These are phyloP conservation scores for Drosophila virilis DNA, from an alignment of 1,140 invertebrate genomes.

Conservation along the genomic window DNA sequence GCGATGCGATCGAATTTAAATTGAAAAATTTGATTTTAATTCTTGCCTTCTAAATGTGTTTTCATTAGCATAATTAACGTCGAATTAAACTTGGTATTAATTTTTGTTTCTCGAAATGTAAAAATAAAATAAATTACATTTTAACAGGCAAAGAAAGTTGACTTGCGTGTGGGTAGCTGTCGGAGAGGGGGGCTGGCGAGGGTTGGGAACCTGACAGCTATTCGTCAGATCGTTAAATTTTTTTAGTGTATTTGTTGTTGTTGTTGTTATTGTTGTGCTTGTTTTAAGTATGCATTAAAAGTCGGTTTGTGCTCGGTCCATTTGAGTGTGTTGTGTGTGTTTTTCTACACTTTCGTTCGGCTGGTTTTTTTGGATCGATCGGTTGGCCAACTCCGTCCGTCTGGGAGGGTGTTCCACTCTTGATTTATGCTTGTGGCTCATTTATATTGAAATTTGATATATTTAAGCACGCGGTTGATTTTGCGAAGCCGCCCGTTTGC, in stretches of 20 bases:
- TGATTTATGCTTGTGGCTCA: constrained; percentile 77
- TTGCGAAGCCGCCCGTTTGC: constrained; percentile 67
- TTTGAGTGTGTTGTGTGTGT: constrained; percentile 51
- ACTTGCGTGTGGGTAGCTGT: not conserved
- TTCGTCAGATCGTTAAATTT: constrained; percentile 74
- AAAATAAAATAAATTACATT: constrained; percentile 74
- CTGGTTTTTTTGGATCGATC: constrained; percentile 35
- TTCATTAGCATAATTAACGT: constrained; percentile 82
- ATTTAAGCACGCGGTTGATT: constrained; percentile 75
- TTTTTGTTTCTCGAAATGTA: constrained; percentile 46
- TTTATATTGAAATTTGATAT: constrained; percentile 82
- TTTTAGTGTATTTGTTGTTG: constrained; percentile 8
- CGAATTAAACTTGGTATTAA: constrained; percentile 67
- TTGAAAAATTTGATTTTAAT: constrained; percentile 83
- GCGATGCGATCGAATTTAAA: constrained; percentile 83
- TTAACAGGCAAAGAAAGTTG: constrained; percentile 63
- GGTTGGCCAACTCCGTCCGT: not conserved
- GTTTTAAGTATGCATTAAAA: constrained; percentile 63
- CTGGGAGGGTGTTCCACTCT: constrained; percentile 35
- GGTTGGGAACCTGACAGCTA: constrained; percentile 57
- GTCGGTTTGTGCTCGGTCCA: constrained; percentile 28
- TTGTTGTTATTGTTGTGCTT: constrained; percentile 20
- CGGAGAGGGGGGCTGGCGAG: not conserved
- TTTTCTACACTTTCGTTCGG: constrained; percentile 65
- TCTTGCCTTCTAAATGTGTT: constrained; percentile 80